These are phyloP conservation scores for Enoplolaimus lenunculus DNA, from an alignment of 2,888 invertebrate species.

Conservation along the genomic window DNA sequence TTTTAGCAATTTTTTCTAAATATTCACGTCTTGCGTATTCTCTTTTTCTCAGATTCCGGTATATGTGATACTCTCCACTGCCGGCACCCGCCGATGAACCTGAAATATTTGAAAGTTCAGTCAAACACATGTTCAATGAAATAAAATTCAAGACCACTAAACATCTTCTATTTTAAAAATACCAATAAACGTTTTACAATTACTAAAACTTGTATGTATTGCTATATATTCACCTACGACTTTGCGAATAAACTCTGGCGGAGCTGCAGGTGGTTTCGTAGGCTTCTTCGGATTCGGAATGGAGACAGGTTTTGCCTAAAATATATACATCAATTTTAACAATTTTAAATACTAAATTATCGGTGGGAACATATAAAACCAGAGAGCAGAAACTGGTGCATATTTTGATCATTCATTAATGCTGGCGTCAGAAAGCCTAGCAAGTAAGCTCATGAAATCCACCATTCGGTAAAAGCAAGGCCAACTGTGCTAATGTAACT, in stretches of 20 bases:
- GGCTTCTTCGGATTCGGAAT: conserved; percentile 68
- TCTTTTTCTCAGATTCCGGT: conserved; percentile 76
- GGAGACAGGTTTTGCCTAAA: conserved; percentile 67
- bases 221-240: conserved; percentile 78
- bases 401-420: too few species aligned
- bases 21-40: conserved; percentile 86
- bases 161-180: conserved; percentile 16
- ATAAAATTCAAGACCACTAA: not conserved
- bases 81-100: conserved; percentile 93
- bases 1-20: conserved; percentile 69
- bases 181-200: conserved; percentile 14
- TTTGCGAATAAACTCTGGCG: conserved; percentile 85
- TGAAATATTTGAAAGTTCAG: conserved; percentile 27
- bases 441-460: too few species aligned
- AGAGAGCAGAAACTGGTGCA: too few species aligned
- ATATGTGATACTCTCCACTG: conserved; percentile 94
- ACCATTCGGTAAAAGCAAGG: too few species aligned
- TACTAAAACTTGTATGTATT: too few species aligned
- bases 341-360: too few species aligned
- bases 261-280: conserved; percentile 58
- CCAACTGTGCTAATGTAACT: too few species aligned
- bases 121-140: conserved; percentile 2
- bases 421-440: too few species aligned
- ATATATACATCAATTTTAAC: conserved; percentile 13
- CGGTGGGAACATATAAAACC: too few species aligned